phyloP scores from a whole-genome alignment of 2,113 vertebrate genomes.

The Aleadryas rufinucha region DNA sequence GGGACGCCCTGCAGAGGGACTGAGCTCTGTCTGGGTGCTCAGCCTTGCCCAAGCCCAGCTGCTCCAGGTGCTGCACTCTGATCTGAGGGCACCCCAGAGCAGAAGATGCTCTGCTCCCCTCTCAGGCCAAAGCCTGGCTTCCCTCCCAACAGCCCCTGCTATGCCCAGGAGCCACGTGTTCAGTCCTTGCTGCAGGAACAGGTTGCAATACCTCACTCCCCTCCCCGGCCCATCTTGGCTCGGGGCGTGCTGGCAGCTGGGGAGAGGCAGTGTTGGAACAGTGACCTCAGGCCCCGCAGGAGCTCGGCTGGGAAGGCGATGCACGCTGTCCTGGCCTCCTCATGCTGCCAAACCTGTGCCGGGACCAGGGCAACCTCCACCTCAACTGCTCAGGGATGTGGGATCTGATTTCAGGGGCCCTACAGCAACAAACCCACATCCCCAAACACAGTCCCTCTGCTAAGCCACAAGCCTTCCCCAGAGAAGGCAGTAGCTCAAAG shows the following conservation, averaged over 20 bases:
- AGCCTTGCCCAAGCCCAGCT: not conserved
- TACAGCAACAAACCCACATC: not conserved
- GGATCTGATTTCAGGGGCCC: not conserved
- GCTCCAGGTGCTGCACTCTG: not conserved
- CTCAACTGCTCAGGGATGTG: not conserved
- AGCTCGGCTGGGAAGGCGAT: not conserved
- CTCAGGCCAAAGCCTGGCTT: not conserved
- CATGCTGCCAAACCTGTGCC: fast-evolving
- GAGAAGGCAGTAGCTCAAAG: not conserved
- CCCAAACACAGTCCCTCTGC: not conserved
- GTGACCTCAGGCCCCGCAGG: not conserved
- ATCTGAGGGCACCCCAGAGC: not conserved
- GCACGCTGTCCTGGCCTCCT: not conserved
- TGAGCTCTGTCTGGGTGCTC: not conserved
- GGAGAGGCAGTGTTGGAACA: not conserved
- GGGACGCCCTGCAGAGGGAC: not conserved
- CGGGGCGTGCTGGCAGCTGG: not conserved
- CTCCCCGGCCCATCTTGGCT: not conserved
- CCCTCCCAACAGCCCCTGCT: not conserved
- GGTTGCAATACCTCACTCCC: not conserved
- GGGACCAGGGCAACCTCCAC: not conserved
- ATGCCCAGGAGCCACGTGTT: fast-evolving
- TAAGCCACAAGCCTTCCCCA: not conserved
- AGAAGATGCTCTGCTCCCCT: not conserved
- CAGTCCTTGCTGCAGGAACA: not conserved